Conservation (phyloP, 2,797 vertebrate species). For the Hoplostethus mediterraneus region DNA sequence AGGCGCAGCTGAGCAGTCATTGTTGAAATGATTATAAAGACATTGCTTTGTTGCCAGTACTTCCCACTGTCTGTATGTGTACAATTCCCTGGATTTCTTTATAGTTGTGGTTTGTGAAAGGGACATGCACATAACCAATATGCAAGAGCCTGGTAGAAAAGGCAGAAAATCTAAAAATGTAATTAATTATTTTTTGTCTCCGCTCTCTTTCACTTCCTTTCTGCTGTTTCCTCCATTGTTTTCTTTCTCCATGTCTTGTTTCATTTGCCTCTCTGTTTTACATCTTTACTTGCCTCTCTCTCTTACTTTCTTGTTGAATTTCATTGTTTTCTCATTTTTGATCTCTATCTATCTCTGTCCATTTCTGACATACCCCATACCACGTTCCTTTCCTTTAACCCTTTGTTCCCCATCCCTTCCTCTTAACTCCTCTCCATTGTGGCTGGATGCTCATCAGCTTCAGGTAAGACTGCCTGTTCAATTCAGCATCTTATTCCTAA, state of each 20-base stretch:
- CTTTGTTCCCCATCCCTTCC: conserved; percentile 31
- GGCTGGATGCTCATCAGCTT: conserved; percentile 81
- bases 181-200: not conserved
- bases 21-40: conserved; percentile 50
- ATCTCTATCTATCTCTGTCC: not conserved
- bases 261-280: conserved; percentile 11
- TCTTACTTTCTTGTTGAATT: not conserved
- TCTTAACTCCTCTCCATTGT: conserved; percentile 8
- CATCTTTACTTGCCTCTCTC: not conserved
- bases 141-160: conserved; percentile 8
- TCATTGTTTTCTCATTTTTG: not conserved
- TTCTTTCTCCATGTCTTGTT: conserved; percentile 24
- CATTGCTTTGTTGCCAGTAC: conserved; percentile 34
- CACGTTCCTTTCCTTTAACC: conserved; percentile 30
- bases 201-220: not conserved
- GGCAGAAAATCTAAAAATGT: conserved; percentile 8
- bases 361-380: not conserved
- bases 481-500: conserved; percentile 1
- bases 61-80: conserved; percentile 18
- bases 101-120: conserved; percentile 11
- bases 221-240: conserved; percentile 16
- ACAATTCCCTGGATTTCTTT: conserved; percentile 26
- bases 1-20: conserved; percentile 30
- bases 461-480: conserved; percentile 83
- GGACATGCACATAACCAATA: not conserved